phyloP scores from a whole-genome alignment of 2,888 invertebrate species.

The Hypomecis punctinalis region DNA sequence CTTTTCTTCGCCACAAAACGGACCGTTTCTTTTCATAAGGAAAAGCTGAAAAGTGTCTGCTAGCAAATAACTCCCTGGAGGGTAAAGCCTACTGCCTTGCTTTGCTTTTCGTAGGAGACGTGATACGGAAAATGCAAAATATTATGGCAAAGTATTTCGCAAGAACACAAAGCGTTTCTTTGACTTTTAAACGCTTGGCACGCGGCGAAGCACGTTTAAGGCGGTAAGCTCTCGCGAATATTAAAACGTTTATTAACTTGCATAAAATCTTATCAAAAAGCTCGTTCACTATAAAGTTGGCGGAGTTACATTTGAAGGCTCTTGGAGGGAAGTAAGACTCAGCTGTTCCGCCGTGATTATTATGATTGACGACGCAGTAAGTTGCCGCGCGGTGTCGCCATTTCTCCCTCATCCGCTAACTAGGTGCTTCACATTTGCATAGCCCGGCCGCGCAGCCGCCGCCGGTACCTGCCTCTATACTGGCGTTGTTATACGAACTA shows the following conservation, averaged over 20 bases:
- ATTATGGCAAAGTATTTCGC: constrained; percentile 57
- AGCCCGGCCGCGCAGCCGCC: constrained; percentile 55
- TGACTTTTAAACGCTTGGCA: constrained; percentile 34
- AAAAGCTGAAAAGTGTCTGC: constrained; percentile 85
- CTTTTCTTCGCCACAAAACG: constrained; percentile 84
- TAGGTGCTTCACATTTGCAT: constrained; percentile 74
- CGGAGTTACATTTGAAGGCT: constrained; percentile 18
- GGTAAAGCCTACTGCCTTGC: constrained; percentile 82
- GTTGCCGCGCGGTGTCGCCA: constrained; percentile 70
- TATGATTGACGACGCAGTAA: constrained; percentile 71
- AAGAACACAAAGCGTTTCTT: constrained; percentile 50
- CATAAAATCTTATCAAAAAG: constrained; percentile 30
- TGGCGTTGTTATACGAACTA: constrained; percentile 57
- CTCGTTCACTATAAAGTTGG: constrained; percentile 25
- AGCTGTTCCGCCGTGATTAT: constrained; percentile 65
- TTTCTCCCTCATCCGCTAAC: constrained; percentile 69
- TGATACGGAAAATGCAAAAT: constrained; percentile 75
- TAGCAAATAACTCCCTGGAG: constrained; percentile 84
- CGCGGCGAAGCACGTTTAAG: constrained; percentile 33
- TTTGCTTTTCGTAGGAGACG: constrained; percentile 71
- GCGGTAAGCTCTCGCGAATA: constrained; percentile 22
- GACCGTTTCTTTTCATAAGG: constrained; percentile 84
- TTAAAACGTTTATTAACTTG: constrained; percentile 31
- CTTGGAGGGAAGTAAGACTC: constrained; percentile 49
- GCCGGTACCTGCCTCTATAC: constrained; percentile 54